phyloP scores from a whole-genome alignment of 23 tunicate species.

The Oikopleura dioica region DNA sequence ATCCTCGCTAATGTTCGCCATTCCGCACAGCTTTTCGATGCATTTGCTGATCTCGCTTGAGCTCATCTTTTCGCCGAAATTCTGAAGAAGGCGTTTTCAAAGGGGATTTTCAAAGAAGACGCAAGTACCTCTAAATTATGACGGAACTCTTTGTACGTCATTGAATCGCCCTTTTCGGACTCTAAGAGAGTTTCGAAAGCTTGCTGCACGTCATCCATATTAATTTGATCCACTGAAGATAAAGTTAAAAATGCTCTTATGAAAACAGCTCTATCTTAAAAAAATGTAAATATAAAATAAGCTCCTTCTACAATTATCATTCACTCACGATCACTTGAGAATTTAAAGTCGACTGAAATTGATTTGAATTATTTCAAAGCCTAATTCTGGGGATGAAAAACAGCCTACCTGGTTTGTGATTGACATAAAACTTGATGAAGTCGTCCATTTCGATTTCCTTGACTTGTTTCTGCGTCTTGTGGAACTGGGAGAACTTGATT shows the following conservation, averaged over 20 bases:
- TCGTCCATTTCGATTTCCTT: conserved; percentile 43
- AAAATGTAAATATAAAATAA: too few relatives aligned
- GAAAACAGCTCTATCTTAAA: too few relatives aligned
- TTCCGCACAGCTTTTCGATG: not conserved
- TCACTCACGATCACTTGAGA: too few relatives aligned
- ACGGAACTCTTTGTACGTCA: not conserved
- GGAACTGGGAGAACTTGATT: conserved; percentile 63
- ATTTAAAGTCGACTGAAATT: too few relatives aligned
- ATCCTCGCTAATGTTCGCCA: not conserved
- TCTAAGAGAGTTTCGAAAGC: conserved; percentile 37
- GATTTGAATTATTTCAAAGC: too few relatives aligned
- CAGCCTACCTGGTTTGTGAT: conserved; percentile 47
- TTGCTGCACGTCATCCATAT: conserved; percentile 28
- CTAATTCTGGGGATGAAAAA: too few relatives aligned
- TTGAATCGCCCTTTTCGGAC: not conserved
- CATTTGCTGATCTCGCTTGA: not conserved
- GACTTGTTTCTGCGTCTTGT: conserved; percentile 60
- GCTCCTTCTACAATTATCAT: too few relatives aligned
- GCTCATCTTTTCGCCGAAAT: conserved; percentile 10
- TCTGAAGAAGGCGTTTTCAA: not conserved
- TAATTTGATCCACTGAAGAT: conserved; percentile 46
- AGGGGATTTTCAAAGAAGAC: not conserved
- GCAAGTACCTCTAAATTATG: conserved; percentile 3
- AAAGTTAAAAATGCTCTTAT: too few relatives aligned
- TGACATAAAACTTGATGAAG: conserved; percentile 64